A percentile compares a stretch with the other conserved stretches of the same genome.
Evolutionary conservation across 2,797 vertebrate genomes (phyloP).

Genomic region (Atherinosoma microstoma): DNA sequence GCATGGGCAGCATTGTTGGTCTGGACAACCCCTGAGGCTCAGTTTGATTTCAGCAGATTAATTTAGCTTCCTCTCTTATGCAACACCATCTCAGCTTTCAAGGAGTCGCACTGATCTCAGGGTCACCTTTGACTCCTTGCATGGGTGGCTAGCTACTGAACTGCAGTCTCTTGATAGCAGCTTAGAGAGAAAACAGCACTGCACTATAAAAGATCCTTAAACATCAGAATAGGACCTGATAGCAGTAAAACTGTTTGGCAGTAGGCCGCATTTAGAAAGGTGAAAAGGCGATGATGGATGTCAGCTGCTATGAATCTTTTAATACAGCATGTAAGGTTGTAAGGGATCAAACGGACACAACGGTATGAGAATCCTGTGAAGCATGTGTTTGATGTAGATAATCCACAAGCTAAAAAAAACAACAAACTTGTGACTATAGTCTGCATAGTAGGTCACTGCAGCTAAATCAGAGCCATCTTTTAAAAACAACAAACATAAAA

Average conservation of each 20-base stretch:
- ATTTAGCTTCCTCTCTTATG: conserved; percentile 79
- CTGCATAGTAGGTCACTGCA: conserved; percentile 11
- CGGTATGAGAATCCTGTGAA: conserved; percentile 25
- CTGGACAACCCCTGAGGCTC: conserved; percentile 66
- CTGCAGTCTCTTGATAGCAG: conserved; percentile 61
- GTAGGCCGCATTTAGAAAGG: conserved; percentile 18
- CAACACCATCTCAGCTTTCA: conserved; percentile 76
- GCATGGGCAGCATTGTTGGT: conserved; percentile 73
- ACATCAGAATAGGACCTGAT: conserved; percentile 54
- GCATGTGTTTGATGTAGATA: conserved; percentile 44
- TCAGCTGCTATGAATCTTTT: conserved; percentile 37
- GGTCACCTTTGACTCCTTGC: conserved; percentile 75
- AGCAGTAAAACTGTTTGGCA: conserved; percentile 38
- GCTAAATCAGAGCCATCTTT: conserved; percentile 20
- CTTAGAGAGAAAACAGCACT: conserved; percentile 58
- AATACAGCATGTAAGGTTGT: conserved; percentile 28
- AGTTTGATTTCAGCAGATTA: conserved; percentile 79
- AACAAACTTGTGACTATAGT: conserved; percentile 18
- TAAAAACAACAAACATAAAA: neutral
- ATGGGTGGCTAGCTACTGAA: conserved; percentile 70
- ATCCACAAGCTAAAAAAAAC: conserved; percentile 37
- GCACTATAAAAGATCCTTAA: conserved; percentile 53
- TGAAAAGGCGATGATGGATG: conserved; percentile 20
- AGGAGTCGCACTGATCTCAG: conserved; percentile 66
- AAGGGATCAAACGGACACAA: conserved; percentile 38